Base-by-base conservation (phyloP, 2,113 vertebrate genomes). In the Meriones unguiculatus region DNA sequence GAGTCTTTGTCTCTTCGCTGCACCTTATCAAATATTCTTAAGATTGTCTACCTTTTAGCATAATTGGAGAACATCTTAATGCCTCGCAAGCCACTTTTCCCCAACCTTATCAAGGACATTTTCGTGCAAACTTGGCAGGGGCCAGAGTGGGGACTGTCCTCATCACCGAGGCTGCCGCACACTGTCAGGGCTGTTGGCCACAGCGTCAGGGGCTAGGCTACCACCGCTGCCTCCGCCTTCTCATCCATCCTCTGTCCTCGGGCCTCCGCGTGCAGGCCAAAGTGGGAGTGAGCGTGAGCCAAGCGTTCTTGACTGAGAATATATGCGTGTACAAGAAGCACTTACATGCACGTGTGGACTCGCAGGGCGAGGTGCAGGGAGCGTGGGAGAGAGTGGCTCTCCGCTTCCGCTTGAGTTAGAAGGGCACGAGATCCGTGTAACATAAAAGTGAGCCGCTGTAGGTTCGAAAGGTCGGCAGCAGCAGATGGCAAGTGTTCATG, bases 21-120 rank as follows among this genome's bases (percentile, higher is more conserved):
- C 96, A 97, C 97, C 95, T 95, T 76, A 96, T 97, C 96, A 98
- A 93, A 87, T 96, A 97, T 97, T 97, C 96, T 93, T 93, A 94
- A 97, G 96, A 96, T 91, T 96, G 88, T 89, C 94, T 65, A 89
- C 86, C 65, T 96, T 95, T 97, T 97, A 95, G 96, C 96, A 97
- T 97, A 97, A 98, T 93, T 97, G 91, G 87, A 96, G 93, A 95
- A 97, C 77, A 91, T 96, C 94, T 96, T 96, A 95, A 95, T 94
- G 81, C 93, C 96, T 85, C 95, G 91, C 91, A 86, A 91, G 93
- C 67, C 70, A 96, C 82, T 89, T 97, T 95, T 18, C 69, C 91
- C 87, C 91, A 96, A 90, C 96, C 94, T 97, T 92, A 97, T 97
- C 97, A 97, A 97, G 95, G 89, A 95, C 86, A 65, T 93, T 94